phyloP scores from a whole-genome alignment of 1,140 invertebrate genomes.

The Wasmannia auropunctata region DNA sequence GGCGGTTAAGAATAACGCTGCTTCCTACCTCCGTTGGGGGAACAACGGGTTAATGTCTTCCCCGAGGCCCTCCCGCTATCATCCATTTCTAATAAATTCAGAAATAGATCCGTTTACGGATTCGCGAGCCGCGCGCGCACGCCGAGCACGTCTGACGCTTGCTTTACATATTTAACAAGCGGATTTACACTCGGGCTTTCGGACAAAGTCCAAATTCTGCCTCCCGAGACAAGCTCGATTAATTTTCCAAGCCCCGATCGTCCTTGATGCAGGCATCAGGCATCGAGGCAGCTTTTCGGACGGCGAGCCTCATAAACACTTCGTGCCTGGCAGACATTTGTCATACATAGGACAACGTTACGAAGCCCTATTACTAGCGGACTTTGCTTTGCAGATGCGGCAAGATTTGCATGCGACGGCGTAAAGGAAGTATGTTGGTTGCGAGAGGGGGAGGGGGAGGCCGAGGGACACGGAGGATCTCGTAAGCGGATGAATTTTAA shows the following conservation, averaged over 20 bases:
- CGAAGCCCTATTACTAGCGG: slow-evolving; percentile 2
- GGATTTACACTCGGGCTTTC: not conserved
- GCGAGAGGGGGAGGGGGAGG: too few relatives aligned
- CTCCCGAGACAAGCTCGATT: not conserved
- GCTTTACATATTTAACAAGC: slow-evolving; percentile 3
- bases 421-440: slow-evolving; percentile 35
- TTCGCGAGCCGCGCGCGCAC: too few relatives aligned
- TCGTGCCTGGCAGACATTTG: slow-evolving; percentile 49
- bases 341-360: slow-evolving; percentile 41
- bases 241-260: not conserved
- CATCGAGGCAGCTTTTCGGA: slow-evolving; percentile 2
- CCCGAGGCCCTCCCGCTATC: not conserved
- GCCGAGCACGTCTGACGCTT: not conserved
- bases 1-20: slow-evolving; percentile 29
- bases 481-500: slow-evolving; percentile 54
- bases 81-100: slow-evolving; percentile 6
- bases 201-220: not conserved
- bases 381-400: slow-evolving; percentile 56
- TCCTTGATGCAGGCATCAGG: not conserved
- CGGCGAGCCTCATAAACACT: slow-evolving; percentile 33
- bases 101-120: not conserved
- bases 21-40: not conserved
- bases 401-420: slow-evolving; percentile 46
- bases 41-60: slow-evolving; percentile 4
- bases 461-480: slow-evolving; percentile 6